Conservation (phyloP, 2,113 vertebrate genomes). For the Melospiza georgiana region DNA sequence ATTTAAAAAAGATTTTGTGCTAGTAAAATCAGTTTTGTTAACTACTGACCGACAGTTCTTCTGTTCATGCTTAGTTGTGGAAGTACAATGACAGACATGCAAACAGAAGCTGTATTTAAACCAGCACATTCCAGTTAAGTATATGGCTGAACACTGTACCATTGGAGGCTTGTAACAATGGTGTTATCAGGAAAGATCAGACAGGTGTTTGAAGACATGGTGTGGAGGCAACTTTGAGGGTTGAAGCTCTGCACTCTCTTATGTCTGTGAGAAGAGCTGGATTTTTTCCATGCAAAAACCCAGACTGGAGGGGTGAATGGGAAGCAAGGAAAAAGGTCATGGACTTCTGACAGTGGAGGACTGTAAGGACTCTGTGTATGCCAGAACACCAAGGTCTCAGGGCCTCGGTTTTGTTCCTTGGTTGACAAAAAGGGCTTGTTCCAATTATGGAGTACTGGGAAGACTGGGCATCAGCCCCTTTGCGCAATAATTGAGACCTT, state of each 20-base stretch:
- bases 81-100: not conserved
- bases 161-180: not conserved
- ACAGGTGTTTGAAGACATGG: not conserved
- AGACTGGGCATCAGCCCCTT: not conserved
- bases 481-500: not conserved
- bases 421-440: not conserved
- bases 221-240: not conserved
- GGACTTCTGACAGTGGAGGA: not conserved
- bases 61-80: not conserved
- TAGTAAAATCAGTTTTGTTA: not conserved
- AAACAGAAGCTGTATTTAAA: constrained; percentile 25
- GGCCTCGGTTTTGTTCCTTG: not conserved
- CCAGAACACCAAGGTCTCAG: not conserved
- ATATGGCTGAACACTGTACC: not conserved
- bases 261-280: not conserved
- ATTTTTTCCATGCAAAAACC: not conserved
- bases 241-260: not conserved
- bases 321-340: not conserved
- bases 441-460: not conserved
- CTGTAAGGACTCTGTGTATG: not conserved
- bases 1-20: constrained; percentile 9
- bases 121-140: not conserved
- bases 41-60: not conserved
- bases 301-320: not conserved
- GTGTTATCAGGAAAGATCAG: not conserved